A percentile compares a stretch with the other conserved stretches of the same genome.
Conservation (phyloP, 2,113 vertebrate species). For the Panurus biarmicus region DNA sequence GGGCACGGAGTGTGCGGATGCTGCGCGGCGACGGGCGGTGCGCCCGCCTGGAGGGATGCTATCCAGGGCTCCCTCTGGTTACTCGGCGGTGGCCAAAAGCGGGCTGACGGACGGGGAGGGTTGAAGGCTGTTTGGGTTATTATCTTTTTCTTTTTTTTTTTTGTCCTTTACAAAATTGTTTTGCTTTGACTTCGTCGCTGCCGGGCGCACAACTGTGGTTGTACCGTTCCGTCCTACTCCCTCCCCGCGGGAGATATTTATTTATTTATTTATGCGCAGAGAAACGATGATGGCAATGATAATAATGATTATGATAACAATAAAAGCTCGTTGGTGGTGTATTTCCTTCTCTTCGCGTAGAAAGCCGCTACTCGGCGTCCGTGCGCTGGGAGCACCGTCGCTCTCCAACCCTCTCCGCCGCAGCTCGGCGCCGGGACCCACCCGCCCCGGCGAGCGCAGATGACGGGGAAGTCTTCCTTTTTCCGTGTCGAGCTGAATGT, state of each 20-base stretch:
- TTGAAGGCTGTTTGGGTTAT: not conserved
- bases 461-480: not conserved
- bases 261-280: constrained; percentile 94
- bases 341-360: not conserved
- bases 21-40: not conserved
- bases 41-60: not conserved
- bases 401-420: not conserved
- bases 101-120: not conserved
- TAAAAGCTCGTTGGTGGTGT: constrained; percentile 47
- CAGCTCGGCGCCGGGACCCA: not conserved
- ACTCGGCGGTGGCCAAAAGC: not conserved
- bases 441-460: too few species aligned
- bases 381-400: not conserved
- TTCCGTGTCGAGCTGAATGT: not conserved
- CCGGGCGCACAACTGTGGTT: not conserved
- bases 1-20: not conserved
- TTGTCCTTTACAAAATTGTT: not conserved
- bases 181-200: not conserved
- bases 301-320: not conserved
- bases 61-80: not conserved
- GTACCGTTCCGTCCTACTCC: not conserved
- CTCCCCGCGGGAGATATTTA: constrained; percentile 84
- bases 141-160: not conserved
- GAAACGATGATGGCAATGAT: constrained; percentile 56
- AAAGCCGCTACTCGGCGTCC: not conserved